These are phyloP conservation scores for Anoplophora glabripennis DNA, from an alignment of 1,140 invertebrate species.

Conservation along the genomic window DNA sequence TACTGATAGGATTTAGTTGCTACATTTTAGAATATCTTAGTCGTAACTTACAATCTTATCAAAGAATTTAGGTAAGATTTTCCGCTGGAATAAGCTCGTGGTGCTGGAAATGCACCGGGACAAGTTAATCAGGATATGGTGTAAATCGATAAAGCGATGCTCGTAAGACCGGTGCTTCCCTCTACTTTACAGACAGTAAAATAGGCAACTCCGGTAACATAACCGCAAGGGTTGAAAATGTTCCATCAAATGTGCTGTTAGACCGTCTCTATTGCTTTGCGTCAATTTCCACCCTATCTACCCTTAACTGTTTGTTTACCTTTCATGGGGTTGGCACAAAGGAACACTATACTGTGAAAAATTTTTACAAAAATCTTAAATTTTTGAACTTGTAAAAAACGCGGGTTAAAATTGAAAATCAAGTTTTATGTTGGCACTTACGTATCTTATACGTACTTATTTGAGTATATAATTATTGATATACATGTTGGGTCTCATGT, in stretches of 20 bases:
- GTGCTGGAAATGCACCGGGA: too few species aligned
- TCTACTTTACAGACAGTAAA: constrained; percentile 31
- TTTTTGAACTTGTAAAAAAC: not conserved
- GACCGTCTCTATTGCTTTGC: constrained; percentile 34
- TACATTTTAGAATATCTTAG: too few species aligned
- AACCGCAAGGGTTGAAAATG: constrained; percentile 37
- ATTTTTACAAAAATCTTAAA: not conserved
- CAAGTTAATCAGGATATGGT: constrained; percentile 17
- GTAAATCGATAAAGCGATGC: constrained; percentile 28
- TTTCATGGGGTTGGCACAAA: constrained; percentile 5
- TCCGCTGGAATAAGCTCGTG: too few species aligned
- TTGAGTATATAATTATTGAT: too few species aligned
- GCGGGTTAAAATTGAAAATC: not conserved
- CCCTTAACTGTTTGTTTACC: constrained; percentile 21
- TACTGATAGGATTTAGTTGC: not conserved
- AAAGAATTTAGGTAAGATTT: too few species aligned
- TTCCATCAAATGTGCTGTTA: constrained; percentile 29
- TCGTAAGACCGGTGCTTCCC: constrained; percentile 23
- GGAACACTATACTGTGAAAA: constrained; percentile 4
- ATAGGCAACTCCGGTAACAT: constrained; percentile 16
- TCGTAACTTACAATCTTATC: too few species aligned
- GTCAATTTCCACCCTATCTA: constrained; percentile 29
- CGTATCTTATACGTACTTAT: too few species aligned
- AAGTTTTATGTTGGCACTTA: too few species aligned
- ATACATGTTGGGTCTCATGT: too few species aligned